Conservation (phyloP, 30 jellyfish, hydroid and myxozoan genomes). For the Rhopilema esculentum region DNA sequence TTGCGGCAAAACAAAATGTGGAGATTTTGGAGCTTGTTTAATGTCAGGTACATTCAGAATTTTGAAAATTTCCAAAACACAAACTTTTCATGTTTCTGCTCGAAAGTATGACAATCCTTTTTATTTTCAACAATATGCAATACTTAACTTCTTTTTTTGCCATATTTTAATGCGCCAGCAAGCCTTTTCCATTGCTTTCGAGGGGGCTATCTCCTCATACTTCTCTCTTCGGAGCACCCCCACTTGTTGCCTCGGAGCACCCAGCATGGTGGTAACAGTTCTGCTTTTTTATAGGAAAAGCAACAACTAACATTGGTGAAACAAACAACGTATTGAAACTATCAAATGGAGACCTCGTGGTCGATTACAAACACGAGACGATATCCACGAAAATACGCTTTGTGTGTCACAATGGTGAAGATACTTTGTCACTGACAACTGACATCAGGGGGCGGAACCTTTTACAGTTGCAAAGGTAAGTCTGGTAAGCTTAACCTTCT, state of each 20-base stretch:
- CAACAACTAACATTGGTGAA: conserved; percentile 60
- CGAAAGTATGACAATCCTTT: too few relatives aligned
- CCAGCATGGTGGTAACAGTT: too few relatives aligned
- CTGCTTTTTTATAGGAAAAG: conserved; percentile 27
- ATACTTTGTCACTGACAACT: conserved; percentile 33
- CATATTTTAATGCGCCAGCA: too few relatives aligned
- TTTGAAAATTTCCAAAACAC: neutral
- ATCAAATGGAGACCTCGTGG: conserved; percentile 37
- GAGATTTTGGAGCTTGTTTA: conserved; percentile 51
- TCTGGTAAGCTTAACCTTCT: too few relatives aligned
- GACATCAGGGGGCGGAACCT: conserved; percentile 4
- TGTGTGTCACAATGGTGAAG: conserved; percentile 46
- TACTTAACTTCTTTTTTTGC: too few relatives aligned
- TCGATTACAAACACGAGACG: conserved; percentile 55
- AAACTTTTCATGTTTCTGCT: neutral
- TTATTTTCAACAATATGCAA: too few relatives aligned
- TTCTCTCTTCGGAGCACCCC: too few relatives aligned
- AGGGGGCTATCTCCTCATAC: too few relatives aligned
- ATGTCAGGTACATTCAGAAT: conserved; percentile 28
- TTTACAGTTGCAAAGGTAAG: conserved; percentile 27
- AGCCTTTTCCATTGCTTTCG: too few relatives aligned
- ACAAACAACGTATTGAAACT: conserved; percentile 14
- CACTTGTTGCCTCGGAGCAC: too few relatives aligned
- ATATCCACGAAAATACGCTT: conserved; percentile 51
- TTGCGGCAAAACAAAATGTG: conserved; percentile 53